Conservation (phyloP, 35 echinoderm and acorn worm genomes). For the Apostichopus californicus region DNA sequence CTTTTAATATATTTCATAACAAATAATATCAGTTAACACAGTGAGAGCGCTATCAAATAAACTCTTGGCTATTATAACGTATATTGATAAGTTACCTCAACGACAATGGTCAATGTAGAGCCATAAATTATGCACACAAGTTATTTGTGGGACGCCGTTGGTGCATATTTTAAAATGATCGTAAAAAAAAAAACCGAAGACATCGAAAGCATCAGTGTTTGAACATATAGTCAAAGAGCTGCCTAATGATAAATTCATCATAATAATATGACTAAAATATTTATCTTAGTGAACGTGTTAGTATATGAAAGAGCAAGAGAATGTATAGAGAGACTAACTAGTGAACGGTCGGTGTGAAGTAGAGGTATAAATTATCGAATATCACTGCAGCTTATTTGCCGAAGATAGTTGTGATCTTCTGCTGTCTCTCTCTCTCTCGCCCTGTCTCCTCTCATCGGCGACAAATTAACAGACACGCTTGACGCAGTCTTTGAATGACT, state of each 20-base stretch:
- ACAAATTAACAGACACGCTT: too few relatives aligned
- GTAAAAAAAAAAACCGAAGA: background rate
- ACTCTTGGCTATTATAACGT: background rate
- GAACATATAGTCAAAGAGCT: background rate
- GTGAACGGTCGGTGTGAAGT: too few relatives aligned
- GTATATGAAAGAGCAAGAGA: too few relatives aligned
- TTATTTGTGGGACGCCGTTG: background rate
- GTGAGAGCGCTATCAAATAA: background rate
- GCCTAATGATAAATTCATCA: constrained; percentile 17
- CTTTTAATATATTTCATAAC: background rate
- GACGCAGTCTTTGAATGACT: too few relatives aligned
- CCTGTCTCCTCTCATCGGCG: too few relatives aligned
- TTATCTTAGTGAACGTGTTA: background rate
- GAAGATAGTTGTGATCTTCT: too few relatives aligned
- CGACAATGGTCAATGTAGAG: background rate
- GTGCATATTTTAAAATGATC: background rate
- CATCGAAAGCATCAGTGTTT: constrained; percentile 4
- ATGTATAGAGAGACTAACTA: too few relatives aligned
- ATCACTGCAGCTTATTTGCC: too few relatives aligned
- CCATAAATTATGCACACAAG: constrained; percentile 3
- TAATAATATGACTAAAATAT: constrained; percentile 7
- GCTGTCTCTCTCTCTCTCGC: too few relatives aligned
- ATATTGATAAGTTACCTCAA: background rate
- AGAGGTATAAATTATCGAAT: too few relatives aligned
- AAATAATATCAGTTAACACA: background rate